phyloP scores from a whole-genome alignment of 2,797 vertebrate genomes.

The Arvicola amphibius region DNA sequence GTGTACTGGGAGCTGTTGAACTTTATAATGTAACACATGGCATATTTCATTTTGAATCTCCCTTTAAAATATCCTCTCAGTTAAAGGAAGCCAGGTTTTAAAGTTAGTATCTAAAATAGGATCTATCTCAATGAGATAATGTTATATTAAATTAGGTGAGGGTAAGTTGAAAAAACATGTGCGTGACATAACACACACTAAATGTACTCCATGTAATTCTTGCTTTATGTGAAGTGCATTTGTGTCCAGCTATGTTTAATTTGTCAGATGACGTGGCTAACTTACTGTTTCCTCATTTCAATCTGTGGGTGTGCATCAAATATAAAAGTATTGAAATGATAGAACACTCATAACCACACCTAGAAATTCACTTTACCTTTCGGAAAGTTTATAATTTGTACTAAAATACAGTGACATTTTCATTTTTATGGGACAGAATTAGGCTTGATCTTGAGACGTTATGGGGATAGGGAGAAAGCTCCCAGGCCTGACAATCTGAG shows the following conservation, averaged over 20 bases:
- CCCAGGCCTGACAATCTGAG: neutral
- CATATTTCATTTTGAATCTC: neutral
- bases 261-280: neutral
- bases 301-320: conserved; percentile 12
- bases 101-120: neutral
- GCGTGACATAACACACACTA: neutral
- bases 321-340: neutral
- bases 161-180: neutral
- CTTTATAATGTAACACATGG: neutral
- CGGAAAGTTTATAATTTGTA: neutral
- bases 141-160: conserved; percentile 28
- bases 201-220: neutral
- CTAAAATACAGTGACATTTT: conserved; percentile 1
- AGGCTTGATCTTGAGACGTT: neutral
- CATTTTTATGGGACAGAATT: neutral
- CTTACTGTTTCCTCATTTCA: neutral
- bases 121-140: conserved; percentile 11
- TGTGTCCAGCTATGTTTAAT: neutral
- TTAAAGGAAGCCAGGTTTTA: neutral
- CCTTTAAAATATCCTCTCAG: neutral
- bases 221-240: neutral
- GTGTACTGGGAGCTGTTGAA: neutral
- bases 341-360: neutral
- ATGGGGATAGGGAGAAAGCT: neutral
- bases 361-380: neutral